Conservation (phyloP, 2,113 vertebrate species). For the human (Homo sapiens) region DNA sequence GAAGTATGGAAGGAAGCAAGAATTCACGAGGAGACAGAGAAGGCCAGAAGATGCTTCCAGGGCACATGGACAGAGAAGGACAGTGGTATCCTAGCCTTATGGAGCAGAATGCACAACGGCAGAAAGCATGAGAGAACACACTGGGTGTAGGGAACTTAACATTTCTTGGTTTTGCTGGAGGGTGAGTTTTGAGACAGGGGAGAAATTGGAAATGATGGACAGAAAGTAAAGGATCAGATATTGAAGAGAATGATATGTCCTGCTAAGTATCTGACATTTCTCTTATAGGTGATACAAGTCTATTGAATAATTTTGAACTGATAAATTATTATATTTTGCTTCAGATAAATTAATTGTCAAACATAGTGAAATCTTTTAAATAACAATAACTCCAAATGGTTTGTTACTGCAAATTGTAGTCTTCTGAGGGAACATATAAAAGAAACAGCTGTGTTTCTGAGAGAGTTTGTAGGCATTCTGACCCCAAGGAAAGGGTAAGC, state of each 20-base stretch:
- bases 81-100: not conserved
- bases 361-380: not conserved
- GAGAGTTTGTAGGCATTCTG: not conserved
- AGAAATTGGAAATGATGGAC: not conserved
- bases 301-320: not conserved
- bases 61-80: not conserved
- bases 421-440: not conserved
- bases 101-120: not conserved
- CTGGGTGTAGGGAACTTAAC: not conserved
- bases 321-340: not conserved
- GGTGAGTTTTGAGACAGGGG: not conserved
- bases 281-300: not conserved
- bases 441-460: not conserved
- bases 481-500: not conserved
- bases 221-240: not conserved
- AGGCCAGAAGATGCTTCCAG: not conserved
- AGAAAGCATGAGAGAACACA: not conserved
- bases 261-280: not conserved
- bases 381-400: not conserved
- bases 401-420: not conserved
- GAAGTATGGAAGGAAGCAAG: not conserved
- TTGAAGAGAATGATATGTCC: not conserved
- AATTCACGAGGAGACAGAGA: not conserved
- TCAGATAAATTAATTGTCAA: conserved; percentile 17
- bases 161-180: not conserved